Conservation (phyloP, 2,888 invertebrate genomes). For the Leistus spinibarbis region DNA sequence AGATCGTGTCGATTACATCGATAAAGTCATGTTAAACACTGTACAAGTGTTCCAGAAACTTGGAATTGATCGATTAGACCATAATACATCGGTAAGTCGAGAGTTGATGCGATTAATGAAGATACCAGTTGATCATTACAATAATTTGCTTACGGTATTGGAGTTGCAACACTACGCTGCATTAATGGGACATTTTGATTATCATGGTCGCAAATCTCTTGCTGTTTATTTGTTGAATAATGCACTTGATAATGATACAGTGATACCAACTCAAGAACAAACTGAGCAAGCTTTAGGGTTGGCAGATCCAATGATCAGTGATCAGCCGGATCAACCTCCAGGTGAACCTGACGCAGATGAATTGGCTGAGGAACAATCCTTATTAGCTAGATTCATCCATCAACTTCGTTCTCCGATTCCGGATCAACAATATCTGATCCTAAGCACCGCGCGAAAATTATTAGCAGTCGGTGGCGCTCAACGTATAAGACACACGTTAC, state of each 20-base stretch:
- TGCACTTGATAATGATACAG: constrained; percentile 87
- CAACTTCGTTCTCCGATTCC: constrained; percentile 79
- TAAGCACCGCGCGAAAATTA: constrained; percentile 84
- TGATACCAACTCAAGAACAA: constrained; percentile 87
- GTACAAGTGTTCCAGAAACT: constrained; percentile 85
- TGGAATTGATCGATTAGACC: constrained; percentile 79
- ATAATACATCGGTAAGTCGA: constrained; percentile 83
- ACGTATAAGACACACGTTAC: constrained; percentile 88
- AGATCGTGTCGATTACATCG: constrained; percentile 91
- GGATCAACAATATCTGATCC: constrained; percentile 88
- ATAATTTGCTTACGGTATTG: constrained; percentile 86
- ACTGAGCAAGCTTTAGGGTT: constrained; percentile 66
- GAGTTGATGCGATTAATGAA: constrained; percentile 92
- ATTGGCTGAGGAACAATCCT: constrained; percentile 94
- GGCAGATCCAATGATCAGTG: constrained; percentile 84
- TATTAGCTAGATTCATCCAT: constrained; percentile 85
- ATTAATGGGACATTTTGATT: constrained; percentile 86
- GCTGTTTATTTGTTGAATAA: constrained; percentile 89
- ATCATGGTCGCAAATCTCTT: constrained; percentile 81
- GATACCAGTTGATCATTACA: constrained; percentile 94
- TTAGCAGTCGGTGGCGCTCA: constrained; percentile 89
- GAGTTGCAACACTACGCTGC: constrained; percentile 87
- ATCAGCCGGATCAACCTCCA: constrained; percentile 76
- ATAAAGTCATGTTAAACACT: constrained; percentile 91
- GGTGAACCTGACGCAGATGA: constrained; percentile 85